phyloP scores from a whole-genome alignment of 2,888 invertebrate genomes.

The Ornithoptera priamus region DNA sequence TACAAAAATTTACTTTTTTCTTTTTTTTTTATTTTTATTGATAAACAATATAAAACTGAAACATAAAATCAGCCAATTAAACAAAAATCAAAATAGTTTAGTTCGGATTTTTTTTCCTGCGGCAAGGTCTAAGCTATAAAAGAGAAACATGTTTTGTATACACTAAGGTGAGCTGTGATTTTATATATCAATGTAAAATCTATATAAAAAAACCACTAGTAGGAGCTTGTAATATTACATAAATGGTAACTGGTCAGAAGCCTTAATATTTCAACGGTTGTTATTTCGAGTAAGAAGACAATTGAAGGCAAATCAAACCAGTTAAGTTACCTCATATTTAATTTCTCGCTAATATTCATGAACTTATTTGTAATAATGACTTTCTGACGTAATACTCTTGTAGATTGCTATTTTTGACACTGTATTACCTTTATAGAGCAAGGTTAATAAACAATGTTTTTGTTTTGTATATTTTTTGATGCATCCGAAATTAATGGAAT shows the following conservation, averaged over 20 bases:
- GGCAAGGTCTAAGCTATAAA: not conserved
- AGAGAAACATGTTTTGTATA: not conserved
- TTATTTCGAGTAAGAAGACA: slow-evolving; percentile 21
- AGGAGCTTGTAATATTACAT: slow-evolving; percentile 9
- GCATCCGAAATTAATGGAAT: too few relatives aligned
- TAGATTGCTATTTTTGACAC: not conserved
- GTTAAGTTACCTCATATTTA: slow-evolving; percentile 12
- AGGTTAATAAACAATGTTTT: too few relatives aligned
- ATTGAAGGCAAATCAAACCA: slow-evolving; percentile 19
- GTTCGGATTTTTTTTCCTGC: not conserved
- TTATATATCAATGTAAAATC: not conserved
- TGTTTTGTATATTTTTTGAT: too few relatives aligned
- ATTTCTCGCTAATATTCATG: slow-evolving; percentile 13
- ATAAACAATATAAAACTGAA: too few relatives aligned
- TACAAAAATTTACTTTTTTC: too few relatives aligned
- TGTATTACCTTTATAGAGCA: slow-evolving; percentile 4
- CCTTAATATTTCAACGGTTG: slow-evolving; percentile 14
- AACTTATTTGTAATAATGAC: slow-evolving; percentile 13
- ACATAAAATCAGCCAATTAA: too few relatives aligned
- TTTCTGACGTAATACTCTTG: slow-evolving; percentile 5
- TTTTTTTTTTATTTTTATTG: too few relatives aligned
- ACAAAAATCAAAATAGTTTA: not conserved
- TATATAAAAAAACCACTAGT: not conserved
- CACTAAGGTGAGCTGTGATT: not conserved
- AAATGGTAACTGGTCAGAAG: slow-evolving; percentile 16